Base-by-base conservation (phyloP, 2,888 invertebrate species). In the Epinotia brunnichana region DNA sequence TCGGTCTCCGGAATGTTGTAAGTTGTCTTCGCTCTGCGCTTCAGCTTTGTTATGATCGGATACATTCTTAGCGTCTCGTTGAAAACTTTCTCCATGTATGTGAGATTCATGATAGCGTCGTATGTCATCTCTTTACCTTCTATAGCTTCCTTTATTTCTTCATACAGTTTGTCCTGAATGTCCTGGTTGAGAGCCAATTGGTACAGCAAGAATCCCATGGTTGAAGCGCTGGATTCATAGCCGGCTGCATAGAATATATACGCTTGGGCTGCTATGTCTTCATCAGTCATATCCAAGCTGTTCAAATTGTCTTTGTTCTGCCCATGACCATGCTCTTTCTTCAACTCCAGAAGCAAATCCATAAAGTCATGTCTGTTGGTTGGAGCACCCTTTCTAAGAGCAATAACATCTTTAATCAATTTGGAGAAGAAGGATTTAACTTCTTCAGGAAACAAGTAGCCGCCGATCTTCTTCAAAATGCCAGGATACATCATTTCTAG, bases 171-270 rank as follows among this genome's bases (percentile, higher is more conserved):
- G 0, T 75, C 73, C 11, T 74, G 75, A 5, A 75, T 61, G 2
- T 70, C 74, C 11, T 64, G 74, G 48, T 75, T 57, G 0, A 68
- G 24, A 35, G 75, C 75, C 5, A 75, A 51, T 24, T 70, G 68
- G 64, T 75, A 71, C 51, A 75, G 44, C 53, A 73, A 10, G 60
- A 75, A 75, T 2, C 56, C 61, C 74, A 75, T 70, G 7, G 68
- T 69, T 5, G 70, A 53, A 2, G 75, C 73, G 15, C 67, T 69
- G 35, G 75, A 70, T n/a, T 75, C 74, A 41, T 74, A 75, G 2
- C 75, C 75, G 4, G 74, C 75, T 15, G 68, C 64, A n/a, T 69
- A 75, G 57, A 75, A 75, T 2, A 74, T 59, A 39, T 66, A 74
- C 0, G 74, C 59, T 24, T 75, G 74, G 2, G 75, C 75, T 0